Conservation (phyloP, 2,113 vertebrate species). For the Protobothrops flavoviridis region DNA sequence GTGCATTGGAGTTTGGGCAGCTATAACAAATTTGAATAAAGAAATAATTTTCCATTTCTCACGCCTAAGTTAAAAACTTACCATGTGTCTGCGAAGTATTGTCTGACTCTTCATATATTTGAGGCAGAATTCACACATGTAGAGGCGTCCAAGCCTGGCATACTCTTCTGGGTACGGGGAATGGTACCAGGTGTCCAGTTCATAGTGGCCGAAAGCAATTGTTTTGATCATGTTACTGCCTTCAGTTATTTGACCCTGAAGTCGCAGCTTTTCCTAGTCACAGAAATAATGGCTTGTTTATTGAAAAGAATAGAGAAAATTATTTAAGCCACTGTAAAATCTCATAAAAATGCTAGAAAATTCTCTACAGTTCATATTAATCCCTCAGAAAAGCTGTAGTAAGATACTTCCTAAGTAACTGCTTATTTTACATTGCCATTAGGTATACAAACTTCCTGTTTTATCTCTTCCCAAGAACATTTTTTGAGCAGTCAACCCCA, state of each 20-base stretch:
- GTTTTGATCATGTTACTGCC: slow-evolving; percentile 99
- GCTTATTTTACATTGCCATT: not conserved
- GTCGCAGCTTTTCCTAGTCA: slow-evolving; percentile 87
- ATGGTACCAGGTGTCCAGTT: slow-evolving; percentile 99
- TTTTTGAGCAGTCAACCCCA: no score
- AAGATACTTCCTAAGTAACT: not conserved
- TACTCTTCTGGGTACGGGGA: slow-evolving; percentile 98
- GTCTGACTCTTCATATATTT: slow-evolving; percentile 99
- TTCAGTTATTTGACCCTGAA: slow-evolving; percentile 97
- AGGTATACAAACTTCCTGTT: not conserved
- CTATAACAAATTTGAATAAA: no score
- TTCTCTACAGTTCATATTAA: not conserved
- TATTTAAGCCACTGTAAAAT: not conserved
- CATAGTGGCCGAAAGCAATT: slow-evolving; percentile 94
- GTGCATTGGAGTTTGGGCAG: no score
- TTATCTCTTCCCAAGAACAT: not conserved
- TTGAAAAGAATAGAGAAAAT: not conserved
- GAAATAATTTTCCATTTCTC: no score
- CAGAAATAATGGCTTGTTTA: not conserved
- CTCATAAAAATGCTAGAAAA: not conserved
- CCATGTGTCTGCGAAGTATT: slow-evolving; percentile 95
- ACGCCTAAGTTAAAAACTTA: slow-evolving; percentile 54
- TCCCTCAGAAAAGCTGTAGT: not conserved
- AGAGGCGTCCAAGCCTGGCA: slow-evolving; percentile 91
- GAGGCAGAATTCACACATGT: slow-evolving; percentile 98